Conservation (phyloP, 2,797 vertebrate species). For the Peromyscus melanophrys region DNA sequence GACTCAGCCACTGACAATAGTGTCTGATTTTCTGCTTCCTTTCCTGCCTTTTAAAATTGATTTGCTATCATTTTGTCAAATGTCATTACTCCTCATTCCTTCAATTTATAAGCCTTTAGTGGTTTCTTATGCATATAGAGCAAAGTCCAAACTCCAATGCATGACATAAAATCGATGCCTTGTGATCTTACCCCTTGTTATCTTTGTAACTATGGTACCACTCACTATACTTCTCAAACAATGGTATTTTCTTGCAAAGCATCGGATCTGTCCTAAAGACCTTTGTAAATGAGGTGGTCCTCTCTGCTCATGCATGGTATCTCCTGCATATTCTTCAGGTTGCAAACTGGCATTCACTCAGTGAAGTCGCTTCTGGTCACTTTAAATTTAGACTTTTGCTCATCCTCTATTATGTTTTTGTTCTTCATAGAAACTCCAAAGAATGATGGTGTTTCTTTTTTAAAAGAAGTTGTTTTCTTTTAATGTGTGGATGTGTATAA, state of each 20-base stretch:
- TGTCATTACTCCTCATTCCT: neutral
- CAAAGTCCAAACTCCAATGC: neutral
- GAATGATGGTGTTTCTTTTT: neutral
- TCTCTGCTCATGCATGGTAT: neutral
- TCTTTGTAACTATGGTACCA: neutral
- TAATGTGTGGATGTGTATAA: neutral
- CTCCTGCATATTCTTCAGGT: neutral
- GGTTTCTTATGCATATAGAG: neutral
- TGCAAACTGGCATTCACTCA: neutral
- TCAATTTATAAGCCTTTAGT: neutral
- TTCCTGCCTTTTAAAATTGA: constrained; percentile 26
- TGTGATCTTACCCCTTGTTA: neutral
- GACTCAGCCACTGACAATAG: neutral
- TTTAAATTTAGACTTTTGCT: neutral
- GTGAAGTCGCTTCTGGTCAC: neutral
- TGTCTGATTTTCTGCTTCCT: neutral
- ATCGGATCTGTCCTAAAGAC: neutral
- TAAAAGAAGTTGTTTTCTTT: neutral
- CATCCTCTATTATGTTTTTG: neutral
- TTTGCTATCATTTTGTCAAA: constrained; percentile 1
- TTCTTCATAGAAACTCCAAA: neutral
- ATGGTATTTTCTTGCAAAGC: neutral
- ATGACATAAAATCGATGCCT: neutral
- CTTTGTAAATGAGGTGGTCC: neutral
- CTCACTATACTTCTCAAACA: neutral